Conservation (phyloP, 2,113 vertebrate species). For the Rhegmatorhina hoffmannsi region DNA sequence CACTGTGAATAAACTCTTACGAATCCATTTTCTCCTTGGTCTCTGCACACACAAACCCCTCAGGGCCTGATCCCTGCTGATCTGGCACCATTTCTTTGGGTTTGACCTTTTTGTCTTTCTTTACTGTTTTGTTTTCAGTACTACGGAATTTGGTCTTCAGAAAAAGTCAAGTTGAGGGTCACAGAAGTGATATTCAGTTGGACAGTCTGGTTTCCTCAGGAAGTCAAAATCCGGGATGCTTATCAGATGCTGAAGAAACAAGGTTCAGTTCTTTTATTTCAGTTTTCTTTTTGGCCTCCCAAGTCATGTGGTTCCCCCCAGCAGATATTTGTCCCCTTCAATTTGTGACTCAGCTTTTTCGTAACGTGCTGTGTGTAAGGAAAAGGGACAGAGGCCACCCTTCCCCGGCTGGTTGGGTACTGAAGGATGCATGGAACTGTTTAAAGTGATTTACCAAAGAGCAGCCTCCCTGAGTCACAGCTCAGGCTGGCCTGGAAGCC, state of each 20-base stretch:
- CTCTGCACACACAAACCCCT: not conserved
- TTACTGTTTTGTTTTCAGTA: constrained; percentile 73
- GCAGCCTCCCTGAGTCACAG: not conserved
- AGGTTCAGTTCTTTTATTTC: constrained; percentile 76
- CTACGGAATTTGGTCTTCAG: constrained; percentile 83
- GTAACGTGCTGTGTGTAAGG: not conserved
- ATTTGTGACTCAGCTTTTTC: constrained; percentile 6
- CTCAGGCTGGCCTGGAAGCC: not conserved
- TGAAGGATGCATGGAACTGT: not conserved
- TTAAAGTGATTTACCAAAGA: not conserved
- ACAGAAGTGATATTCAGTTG: constrained; percentile 89
- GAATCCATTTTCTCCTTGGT: not conserved
- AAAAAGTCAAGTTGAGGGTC: constrained; percentile 84
- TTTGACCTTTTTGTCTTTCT: not conserved
- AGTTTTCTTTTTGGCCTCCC: constrained; percentile 13
- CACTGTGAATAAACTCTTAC: not conserved
- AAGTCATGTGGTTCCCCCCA: not conserved
- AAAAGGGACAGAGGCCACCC: not conserved
- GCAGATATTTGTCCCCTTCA: not conserved
- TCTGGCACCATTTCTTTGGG: not conserved
- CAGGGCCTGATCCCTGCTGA: not conserved
- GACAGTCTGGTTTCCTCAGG: constrained; percentile 91
- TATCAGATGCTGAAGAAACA: constrained; percentile 94
- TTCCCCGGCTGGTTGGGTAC: not conserved
- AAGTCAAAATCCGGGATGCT: constrained; percentile 88